These are phyloP conservation scores for Dipodomys merriami DNA, from an alignment of 2,113 vertebrate genomes.

Conservation along the genomic window DNA sequence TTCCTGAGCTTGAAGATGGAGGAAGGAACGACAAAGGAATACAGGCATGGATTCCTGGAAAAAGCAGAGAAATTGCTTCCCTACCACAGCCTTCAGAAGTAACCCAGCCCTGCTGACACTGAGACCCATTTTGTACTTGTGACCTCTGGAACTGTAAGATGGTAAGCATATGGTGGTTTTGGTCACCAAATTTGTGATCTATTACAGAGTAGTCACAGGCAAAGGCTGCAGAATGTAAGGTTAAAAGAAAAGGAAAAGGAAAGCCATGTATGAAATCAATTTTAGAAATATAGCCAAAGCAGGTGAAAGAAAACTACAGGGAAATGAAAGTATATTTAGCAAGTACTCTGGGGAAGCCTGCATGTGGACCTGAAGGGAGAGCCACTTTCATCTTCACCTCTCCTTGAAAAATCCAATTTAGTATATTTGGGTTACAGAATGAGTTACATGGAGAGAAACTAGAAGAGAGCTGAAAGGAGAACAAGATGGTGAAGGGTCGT, in stretches of 20 bases:
- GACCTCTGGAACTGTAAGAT: conserved; percentile 2
- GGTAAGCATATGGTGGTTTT: not conserved
- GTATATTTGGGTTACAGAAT: not conserved
- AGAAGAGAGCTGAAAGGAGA: not conserved
- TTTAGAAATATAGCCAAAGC: conserved; percentile 31
- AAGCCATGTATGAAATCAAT: conserved; percentile 22
- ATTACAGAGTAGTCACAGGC: not conserved
- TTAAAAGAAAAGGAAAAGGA: not conserved
- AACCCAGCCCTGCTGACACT: not conserved
- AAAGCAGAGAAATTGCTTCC: not conserved
- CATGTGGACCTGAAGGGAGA: conserved; percentile 9
- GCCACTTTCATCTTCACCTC: not conserved
- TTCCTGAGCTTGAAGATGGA: not conserved
- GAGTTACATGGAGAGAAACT: not conserved
- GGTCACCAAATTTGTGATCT: not conserved
- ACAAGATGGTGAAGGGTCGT: not conserved
- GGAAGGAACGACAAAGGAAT: not conserved
- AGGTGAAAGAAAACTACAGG: conserved; percentile 12
- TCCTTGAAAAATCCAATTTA: not conserved
- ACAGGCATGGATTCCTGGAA: not conserved
- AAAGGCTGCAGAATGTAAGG: not conserved
- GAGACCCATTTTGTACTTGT: not conserved
- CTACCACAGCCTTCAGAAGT: not conserved
- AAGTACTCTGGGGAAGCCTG: not conserved
- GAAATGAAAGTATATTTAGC: not conserved